These are phyloP conservation scores for Solenopsis invicta DNA, from an alignment of 1,140 invertebrate species.

Conservation along the genomic window DNA sequence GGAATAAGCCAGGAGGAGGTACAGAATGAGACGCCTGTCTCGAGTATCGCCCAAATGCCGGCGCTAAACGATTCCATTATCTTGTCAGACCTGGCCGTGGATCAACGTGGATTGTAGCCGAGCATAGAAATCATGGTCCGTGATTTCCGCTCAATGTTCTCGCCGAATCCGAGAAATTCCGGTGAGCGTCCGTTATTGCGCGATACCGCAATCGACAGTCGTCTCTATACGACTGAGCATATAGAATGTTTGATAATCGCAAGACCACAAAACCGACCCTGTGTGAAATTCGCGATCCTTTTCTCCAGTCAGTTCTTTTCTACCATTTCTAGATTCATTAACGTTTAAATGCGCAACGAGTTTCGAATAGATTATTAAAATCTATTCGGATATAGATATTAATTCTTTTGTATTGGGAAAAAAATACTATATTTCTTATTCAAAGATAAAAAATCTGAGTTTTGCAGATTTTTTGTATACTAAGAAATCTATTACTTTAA, in stretches of 20 bases:
- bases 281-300: background rate
- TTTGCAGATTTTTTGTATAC: background rate
- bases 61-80: constrained; percentile 79
- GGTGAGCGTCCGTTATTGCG: constrained; percentile 9
- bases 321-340: background rate
- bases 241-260: constrained; percentile 6
- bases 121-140: constrained; percentile 54
- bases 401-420: background rate
- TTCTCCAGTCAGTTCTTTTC: background rate
- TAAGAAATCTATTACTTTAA: background rate
- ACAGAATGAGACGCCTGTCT: constrained; percentile 45
- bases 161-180: constrained; percentile 41
- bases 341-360: background rate
- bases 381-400: background rate
- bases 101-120: constrained; percentile 65
- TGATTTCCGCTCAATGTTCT: constrained; percentile 48
- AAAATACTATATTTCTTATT: background rate
- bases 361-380: background rate
- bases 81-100: constrained; percentile 59
- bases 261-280: background rate
- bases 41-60: constrained; percentile 73
- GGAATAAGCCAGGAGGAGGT: constrained; percentile 3
- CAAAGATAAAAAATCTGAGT: background rate
- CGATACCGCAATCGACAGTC: constrained; percentile 46
- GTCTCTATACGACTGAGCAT: background rate